Evolutionary conservation across 2,797 vertebrate genomes (phyloP), one percentile per base, ranked within the genome.

Genomic region (Galago senegalensis): DNA sequence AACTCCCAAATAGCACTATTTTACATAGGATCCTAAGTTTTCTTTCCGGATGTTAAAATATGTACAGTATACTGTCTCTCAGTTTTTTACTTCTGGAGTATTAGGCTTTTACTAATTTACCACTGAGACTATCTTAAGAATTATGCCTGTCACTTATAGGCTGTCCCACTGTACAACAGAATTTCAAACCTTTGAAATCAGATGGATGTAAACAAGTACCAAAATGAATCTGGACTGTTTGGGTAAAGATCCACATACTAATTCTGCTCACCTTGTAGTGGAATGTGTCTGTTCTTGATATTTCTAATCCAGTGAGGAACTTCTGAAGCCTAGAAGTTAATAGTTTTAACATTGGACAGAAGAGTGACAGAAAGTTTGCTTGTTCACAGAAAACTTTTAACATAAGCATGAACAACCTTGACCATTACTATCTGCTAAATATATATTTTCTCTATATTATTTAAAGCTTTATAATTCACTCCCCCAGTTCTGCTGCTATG

Each of bases 21-120:
- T 56, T 23, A 77, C 58, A 76, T 0, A 87, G 25, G 9, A 89
- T 83, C 56, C 84, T 80, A 87, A 49, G 37, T 63, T 95, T 86
- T 92, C 37, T 85, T 92, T 93, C 70, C 80, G 31, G 85, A 82
- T 83, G 83, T 86, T n/a, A 89, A 12, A 63, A 83, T 79, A 82
- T 49, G 49, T 49, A 49, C 49, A 49, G 49, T 49, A 49, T 73
- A 49, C 37, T 92, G 46, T 34, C 49, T 73, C 53, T 29, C 1
- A 27, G 53, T 60, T 77, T 72, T 72, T 89, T 75, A 93, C 20
- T 89, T 92, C 13, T 58, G 56, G 63, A 79, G 58, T 87, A 61
- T 29, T 6, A 60, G 11, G 25, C 16, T 75, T 94, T 87, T 79
- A 58, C 40, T 27, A 92, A 88, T 79, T 89, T 88, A n/a, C 60